These are phyloP conservation scores for Amphiprion clarkii DNA, from an alignment of 2,797 vertebrate genomes.

Conservation along the genomic window DNA sequence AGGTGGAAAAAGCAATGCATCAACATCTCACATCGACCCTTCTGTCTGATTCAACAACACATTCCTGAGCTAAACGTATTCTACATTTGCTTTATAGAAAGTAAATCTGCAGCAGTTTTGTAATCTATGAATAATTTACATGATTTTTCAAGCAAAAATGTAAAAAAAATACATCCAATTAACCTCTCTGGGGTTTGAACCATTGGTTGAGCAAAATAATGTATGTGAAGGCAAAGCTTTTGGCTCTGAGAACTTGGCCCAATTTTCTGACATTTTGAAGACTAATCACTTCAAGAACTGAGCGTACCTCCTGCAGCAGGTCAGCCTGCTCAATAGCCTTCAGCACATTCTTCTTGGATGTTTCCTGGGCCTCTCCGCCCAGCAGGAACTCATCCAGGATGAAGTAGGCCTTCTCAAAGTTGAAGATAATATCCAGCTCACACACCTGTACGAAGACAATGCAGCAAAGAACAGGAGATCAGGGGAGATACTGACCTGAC, in stretches of 20 bases:
- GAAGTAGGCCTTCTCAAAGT: slow-evolving; percentile 99
- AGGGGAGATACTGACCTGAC: slow-evolving; percentile 27
- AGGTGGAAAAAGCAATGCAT: slow-evolving; percentile 5
- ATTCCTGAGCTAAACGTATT: neutral
- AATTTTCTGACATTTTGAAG: neutral
- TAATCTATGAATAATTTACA: neutral
- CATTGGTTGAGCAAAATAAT: neutral
- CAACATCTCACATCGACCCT: neutral
- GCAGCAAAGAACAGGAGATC: slow-evolving; percentile 24
- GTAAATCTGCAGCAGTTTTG: neutral
- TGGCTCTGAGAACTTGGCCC: neutral
- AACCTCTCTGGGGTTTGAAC: neutral
- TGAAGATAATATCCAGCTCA: slow-evolving; percentile 99
- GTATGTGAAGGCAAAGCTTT: neutral
- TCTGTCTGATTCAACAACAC: neutral
- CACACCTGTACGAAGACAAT: slow-evolving; percentile 88
- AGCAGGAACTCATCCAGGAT: slow-evolving; percentile 99
- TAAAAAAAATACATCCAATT: neutral
- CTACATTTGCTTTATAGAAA: neutral
- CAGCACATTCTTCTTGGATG: slow-evolving; percentile 99
- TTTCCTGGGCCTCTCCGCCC: slow-evolving; percentile 98
- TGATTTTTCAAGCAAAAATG: neutral
- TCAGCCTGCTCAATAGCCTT: slow-evolving; percentile 99
- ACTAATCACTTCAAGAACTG: neutral
- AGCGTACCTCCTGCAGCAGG: slow-evolving; percentile 96